A percentile compares a stretch with the other conserved stretches of the same genome.
phyloP scores from a whole-genome alignment of 2,113 vertebrate genomes.

The Helogale parvula region DNA sequence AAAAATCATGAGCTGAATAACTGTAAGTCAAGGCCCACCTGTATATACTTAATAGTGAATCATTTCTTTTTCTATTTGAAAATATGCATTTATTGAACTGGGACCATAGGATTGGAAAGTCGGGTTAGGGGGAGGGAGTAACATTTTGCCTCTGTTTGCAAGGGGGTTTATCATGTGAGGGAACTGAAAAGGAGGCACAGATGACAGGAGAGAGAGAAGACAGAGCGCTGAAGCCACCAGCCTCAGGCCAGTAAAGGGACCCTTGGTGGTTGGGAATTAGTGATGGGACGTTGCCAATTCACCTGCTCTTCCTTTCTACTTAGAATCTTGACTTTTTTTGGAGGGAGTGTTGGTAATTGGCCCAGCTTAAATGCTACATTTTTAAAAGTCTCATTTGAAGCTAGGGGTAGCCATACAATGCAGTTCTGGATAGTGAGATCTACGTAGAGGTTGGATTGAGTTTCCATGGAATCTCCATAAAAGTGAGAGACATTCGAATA shows the following conservation, averaged over 20 bases:
- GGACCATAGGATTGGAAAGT: neutral
- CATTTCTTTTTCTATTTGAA: neutral
- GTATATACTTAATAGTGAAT: neutral
- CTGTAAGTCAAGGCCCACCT: neutral
- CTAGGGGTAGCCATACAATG: neutral
- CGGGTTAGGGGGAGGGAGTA: neutral
- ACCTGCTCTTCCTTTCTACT: neutral
- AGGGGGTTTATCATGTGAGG: neutral
- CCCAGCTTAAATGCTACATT: neutral
- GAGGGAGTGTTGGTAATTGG: neutral
- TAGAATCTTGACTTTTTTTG: neutral
- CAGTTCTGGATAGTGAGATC: neutral
- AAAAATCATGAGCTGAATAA: neutral
- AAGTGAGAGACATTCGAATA: neutral
- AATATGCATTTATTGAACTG: neutral
- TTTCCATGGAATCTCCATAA: neutral
- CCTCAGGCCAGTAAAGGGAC: neutral
- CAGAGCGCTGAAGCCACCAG: accelerated
- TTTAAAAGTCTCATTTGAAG: neutral
- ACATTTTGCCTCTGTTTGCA: neutral
- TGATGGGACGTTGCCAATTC: neutral
- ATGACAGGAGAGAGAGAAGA: neutral
- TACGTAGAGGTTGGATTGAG: neutral
- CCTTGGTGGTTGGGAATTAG: accelerated
- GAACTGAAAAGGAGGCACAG: neutral